phyloP scores from a whole-genome alignment of 2,797 vertebrate genomes.

The Enteromius unitaeniatus region DNA sequence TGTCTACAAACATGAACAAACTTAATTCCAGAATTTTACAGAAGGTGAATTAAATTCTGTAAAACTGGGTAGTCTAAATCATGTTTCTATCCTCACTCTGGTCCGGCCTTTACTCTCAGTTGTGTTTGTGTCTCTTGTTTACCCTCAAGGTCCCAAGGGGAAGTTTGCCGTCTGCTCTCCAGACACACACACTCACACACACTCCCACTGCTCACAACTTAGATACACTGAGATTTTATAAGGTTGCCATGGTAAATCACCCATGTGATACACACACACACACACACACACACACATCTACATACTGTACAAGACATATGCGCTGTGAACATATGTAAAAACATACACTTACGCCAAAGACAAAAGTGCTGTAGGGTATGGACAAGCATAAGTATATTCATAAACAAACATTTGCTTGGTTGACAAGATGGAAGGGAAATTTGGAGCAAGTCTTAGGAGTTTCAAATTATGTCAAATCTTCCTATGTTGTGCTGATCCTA shows the following conservation, averaged over 20 bases:
- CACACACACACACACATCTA: not conserved
- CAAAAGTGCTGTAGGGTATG: not conserved
- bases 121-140: slow-evolving; percentile 33
- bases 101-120: slow-evolving; percentile 8
- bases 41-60: not conserved
- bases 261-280: not conserved
- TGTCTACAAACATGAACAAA: not conserved
- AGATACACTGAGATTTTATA: not conserved
- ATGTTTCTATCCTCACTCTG: not conserved
- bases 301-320: not conserved
- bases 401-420: not conserved
- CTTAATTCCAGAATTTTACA: not conserved
- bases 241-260: slow-evolving; percentile 6
- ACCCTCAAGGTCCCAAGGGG: not conserved
- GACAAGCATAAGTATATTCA: not conserved
- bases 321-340: not conserved
- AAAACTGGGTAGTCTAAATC: not conserved
- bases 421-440: not conserved
- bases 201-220: not conserved
- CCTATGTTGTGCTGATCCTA: not conserved
- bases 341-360: not conserved
- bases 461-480: not conserved
- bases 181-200: slow-evolving; percentile 13
- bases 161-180: slow-evolving; percentile 23
- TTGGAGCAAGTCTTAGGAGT: not conserved